These are phyloP conservation scores for Puffinus mauretanicus DNA, from an alignment of 2,113 vertebrate genomes.

Conservation along the genomic window DNA sequence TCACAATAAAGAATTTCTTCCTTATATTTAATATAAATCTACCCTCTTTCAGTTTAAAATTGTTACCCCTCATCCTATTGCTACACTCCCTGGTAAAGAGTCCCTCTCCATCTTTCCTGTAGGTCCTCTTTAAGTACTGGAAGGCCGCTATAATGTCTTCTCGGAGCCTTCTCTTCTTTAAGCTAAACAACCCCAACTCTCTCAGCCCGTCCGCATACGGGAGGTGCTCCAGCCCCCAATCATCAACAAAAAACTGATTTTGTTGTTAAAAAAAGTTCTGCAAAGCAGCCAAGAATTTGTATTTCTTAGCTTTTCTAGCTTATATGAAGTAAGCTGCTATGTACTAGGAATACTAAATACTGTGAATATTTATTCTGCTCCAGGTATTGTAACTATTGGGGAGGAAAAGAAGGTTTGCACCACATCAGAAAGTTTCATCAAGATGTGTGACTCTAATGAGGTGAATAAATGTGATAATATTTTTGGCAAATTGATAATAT, in stretches of 20 bases:
- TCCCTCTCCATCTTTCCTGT: neutral
- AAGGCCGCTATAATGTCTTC: neutral
- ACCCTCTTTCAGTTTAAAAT: neutral
- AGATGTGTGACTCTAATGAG: constrained; percentile 96
- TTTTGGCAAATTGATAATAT: neutral
- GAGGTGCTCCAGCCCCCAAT: neutral
- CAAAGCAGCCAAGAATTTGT: neutral
- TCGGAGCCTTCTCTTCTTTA: neutral
- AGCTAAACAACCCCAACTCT: neutral
- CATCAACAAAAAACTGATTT: neutral
- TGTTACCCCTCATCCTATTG: fast-evolving
- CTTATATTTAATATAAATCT: neutral
- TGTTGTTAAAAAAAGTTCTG: neutral
- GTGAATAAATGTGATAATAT: constrained; percentile 65
- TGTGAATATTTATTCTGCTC: constrained; percentile 21
- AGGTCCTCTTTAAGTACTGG: neutral
- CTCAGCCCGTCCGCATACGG: neutral
- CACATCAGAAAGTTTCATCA: constrained; percentile 89
- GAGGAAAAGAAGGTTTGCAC: constrained; percentile 93
- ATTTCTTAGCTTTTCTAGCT: neutral
- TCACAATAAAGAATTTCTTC: neutral
- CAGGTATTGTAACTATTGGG: constrained; percentile 91
- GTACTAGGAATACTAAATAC: neutral
- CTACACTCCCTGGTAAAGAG: fast-evolving
- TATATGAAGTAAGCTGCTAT: neutral